Percentiles rank a stretch among this genome's conserved stretches.
Evolutionary conservation across 2,113 vertebrate genomes (phyloP).

Genomic region (Chamaea fasciata): DNA sequence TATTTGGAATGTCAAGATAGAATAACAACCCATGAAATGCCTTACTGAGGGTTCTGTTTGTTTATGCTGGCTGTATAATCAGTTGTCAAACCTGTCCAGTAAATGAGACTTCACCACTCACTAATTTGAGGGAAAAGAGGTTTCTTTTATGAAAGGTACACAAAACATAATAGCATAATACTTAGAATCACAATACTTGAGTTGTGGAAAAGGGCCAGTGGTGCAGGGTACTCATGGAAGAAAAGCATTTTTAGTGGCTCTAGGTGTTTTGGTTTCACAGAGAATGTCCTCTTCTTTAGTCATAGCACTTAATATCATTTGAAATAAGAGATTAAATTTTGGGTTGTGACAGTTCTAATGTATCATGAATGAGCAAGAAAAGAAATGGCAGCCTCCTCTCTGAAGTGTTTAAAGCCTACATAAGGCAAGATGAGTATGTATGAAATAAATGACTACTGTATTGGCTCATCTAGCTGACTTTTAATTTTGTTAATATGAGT

Average conservation of each 20-base stretch:
- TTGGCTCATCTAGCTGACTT: neutral
- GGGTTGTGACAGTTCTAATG: neutral
- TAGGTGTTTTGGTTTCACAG: neutral
- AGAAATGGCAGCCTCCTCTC: neutral
- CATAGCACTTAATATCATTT: neutral
- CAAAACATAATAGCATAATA: neutral
- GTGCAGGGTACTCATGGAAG: neutral
- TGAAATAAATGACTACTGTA: neutral
- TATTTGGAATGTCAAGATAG: slow-evolving; percentile 11
- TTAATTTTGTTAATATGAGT: neutral
- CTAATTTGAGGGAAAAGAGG: neutral
- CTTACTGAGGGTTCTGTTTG: slow-evolving; percentile 13
- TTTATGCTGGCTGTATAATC: neutral
- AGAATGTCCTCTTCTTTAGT: neutral
- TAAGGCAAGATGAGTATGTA: neutral
- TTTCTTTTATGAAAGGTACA: neutral
- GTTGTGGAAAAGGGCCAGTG: neutral
- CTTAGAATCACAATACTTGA: neutral
- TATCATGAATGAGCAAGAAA: neutral
- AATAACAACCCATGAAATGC: neutral
- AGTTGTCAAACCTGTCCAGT: neutral
- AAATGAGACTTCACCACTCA: neutral
- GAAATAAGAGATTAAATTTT: neutral
- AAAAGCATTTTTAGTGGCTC: neutral
- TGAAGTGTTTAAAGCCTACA: neutral